These are phyloP conservation scores for Lymantria dispar DNA, from an alignment of 2,888 invertebrate genomes.

Conservation along the genomic window DNA sequence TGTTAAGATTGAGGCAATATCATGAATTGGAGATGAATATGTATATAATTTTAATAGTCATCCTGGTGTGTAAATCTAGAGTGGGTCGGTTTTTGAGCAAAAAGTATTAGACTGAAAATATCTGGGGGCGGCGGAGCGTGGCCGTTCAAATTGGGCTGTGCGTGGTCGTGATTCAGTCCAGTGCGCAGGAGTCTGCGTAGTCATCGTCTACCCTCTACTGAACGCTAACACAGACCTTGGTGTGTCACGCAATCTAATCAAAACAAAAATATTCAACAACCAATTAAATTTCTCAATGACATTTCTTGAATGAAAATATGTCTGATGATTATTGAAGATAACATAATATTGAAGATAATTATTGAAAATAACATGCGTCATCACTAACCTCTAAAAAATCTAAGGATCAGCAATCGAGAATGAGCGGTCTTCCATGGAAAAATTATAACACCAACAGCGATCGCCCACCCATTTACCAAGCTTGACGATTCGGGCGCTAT, in stretches of 20 bases:
- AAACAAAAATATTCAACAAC: not conserved
- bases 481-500: too few species aligned
- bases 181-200: constrained; percentile 55
- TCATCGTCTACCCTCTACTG: constrained; percentile 45
- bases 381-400: too few species aligned
- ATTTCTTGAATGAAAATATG: too few species aligned
- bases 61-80: constrained; percentile 22
- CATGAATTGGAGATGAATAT: not conserved
- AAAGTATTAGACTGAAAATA: constrained; percentile 52
- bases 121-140: constrained; percentile 51
- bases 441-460: too few species aligned
- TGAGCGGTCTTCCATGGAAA: too few species aligned
- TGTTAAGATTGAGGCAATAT: not conserved
- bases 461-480: too few species aligned
- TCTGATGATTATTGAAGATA: too few species aligned
- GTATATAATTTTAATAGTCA: constrained; percentile 2
- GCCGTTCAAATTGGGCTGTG: constrained; percentile 51
- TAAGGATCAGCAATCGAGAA: too few species aligned
- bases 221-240: constrained; percentile 16
- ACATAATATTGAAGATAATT: too few species aligned
- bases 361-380: too few species aligned
- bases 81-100: constrained; percentile 32
- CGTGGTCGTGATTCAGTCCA: constrained; percentile 54
- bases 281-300: too few species aligned
- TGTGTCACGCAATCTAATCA: not conserved